Evolutionary conservation across 1,140 invertebrate genomes (phyloP), one percentile per base, ranked within the genome.

Genomic region (Bactericera cockerelli): DNA sequence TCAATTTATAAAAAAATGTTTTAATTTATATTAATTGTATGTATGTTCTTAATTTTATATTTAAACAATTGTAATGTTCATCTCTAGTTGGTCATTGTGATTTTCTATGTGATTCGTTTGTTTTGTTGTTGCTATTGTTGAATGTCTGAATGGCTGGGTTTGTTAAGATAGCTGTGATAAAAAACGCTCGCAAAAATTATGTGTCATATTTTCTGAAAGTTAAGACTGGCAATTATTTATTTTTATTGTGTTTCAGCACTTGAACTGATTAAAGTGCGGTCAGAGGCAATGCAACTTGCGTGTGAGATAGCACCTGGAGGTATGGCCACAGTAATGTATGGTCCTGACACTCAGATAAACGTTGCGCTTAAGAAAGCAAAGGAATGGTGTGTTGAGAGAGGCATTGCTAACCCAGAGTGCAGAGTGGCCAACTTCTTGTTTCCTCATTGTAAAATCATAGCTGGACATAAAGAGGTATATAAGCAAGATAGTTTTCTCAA

Each of bases 361-460:
- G 70, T 74, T 59, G 81, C 82, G 2, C 81, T 86, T 65, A 59
- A 71, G 39, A 77, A 81, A 31, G 91, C 92, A 10, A 74, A 77
- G 64, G 80, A 87, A 62, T 90, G 84, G 81, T 89, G 86, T 62
- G 62, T 75, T n/a, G 76, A 83, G 65, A 73, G 75, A 54, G 83
- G 81, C 11, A 73, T 86, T 39, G 73, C 82, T 56, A 68, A 82
- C 13, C 84, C 92, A 8, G 79, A 89, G 61, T 97, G 93, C 71
- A 73, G 74, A 59, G 73, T 94, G 22, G 87, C 91, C 24, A 92
- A 86, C 71, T 93, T 89, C 72, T 72, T 98, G 33, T 90, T 81
- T 72, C 87, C 91, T 0, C 79, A 89, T 64, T 86, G 85, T 66
- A 95, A 93, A 78, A 85, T 98, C 49, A 71, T 98, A 55, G 89